phyloP scores from a whole-genome alignment of 2,113 vertebrate genomes.

The Leptobrachium ailaonicum region DNA sequence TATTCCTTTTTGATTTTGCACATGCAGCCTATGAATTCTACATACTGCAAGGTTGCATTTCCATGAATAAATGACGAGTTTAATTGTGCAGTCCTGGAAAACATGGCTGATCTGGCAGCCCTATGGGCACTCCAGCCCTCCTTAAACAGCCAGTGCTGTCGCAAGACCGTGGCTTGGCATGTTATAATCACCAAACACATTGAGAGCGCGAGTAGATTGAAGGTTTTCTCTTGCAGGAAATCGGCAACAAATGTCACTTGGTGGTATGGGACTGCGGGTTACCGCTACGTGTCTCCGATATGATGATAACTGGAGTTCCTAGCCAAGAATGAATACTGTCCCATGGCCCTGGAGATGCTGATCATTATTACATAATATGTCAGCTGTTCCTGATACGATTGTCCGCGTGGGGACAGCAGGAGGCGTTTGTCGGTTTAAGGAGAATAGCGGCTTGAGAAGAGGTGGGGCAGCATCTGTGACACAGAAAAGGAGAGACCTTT shows the following conservation, averaged over 20 bases:
- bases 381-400: constrained; percentile 21
- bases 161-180: too few species aligned
- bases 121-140: too few species aligned
- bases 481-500: constrained; percentile 6
- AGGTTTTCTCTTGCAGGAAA: neutral
- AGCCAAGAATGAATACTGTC: neutral
- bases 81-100: too few species aligned
- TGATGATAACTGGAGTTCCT: constrained; percentile 8
- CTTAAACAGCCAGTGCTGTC: too few species aligned
- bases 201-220: neutral
- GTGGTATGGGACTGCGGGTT: constrained; percentile 5
- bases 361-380: constrained; percentile 14
- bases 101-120: too few species aligned
- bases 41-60: too few species aligned
- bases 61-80: too few species aligned
- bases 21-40: too few species aligned
- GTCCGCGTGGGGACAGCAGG: neutral
- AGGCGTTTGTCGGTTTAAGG: neutral
- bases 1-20: too few species aligned
- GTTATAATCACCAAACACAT: too few species aligned
- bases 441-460: neutral
- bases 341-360: neutral
- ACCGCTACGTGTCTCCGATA: neutral
- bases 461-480: neutral
- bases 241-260: constrained; percentile 12